Evolutionary conservation across 2,797 vertebrate species (phyloP), one percentile per base, ranked within the genome.

Genomic region (Thripadectes ignobilis): DNA sequence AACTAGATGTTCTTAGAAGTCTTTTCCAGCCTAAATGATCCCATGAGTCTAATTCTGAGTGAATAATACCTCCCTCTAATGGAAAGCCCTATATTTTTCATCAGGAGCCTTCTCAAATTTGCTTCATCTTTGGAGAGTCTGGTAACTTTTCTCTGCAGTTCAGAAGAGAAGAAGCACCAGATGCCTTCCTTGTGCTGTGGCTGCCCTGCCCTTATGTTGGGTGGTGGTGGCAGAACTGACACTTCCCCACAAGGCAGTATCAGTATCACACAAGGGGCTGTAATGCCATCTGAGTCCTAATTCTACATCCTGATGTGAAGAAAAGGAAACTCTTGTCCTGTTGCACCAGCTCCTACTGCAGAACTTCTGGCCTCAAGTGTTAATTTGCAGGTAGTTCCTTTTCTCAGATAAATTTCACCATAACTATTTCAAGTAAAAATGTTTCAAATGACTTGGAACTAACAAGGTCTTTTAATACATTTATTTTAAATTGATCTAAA

Each of bases 191-290:
- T 2, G 1, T 4, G 6, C 23, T 38, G 32, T 15, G 24, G 27
- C 23, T 88, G 57, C 46, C 73, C 38, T 26, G 11, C 2, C 38
- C 27, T 88, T 22, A 48, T 0, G 4, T 11, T 1, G 1, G 27
- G n/a, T 15, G 30, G n/a, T 2, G 1, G 32, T 24, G 27, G 17
- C 24, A 81, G 52, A 69, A 32, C 24, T 1, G 0, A 3, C 24
- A 8, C 9, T 52, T 87, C 24, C 36, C 13, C 21, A n/a, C 34
- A 81, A 29, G 66, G 9, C 36, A 51, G 22, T 18, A 43, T 32
- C 38, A 77, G 48, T 30, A 51, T 7, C 9, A 45, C 18, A 16
- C 20, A 9, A 8, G 24, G 26, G 23, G 15, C 29, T 81, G 36
- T 15, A 26, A 48, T 13, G 14, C 0, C 1, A 20, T 41, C 30